Percentiles rank a stretch among this genome's conserved stretches.
phyloP scores from a whole-genome alignment of 1,140 invertebrate genomes.

The Ditylenchus dipsaci region DNA sequence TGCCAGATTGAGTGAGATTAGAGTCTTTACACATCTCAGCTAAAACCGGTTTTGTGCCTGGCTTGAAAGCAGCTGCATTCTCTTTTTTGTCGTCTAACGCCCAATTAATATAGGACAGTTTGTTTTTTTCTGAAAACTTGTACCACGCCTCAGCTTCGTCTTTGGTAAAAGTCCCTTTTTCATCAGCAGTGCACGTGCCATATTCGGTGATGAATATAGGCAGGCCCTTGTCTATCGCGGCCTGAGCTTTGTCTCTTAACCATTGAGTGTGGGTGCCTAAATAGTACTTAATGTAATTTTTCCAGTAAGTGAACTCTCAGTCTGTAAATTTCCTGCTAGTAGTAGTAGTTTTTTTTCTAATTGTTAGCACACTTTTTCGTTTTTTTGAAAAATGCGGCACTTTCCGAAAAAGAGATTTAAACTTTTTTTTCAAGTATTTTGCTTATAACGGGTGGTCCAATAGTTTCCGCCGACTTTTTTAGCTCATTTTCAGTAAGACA shows the following conservation, averaged over 20 bases:
- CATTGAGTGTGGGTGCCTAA: constrained; percentile 1
- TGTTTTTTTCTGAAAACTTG: constrained; percentile 10
- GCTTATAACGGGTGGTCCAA: too few species aligned
- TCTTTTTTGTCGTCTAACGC: constrained; percentile 12
- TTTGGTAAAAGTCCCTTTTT: constrained; percentile 1
- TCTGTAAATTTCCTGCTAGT: too few species aligned
- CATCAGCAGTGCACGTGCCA: constrained; percentile 8
- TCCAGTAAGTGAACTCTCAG: too few species aligned
- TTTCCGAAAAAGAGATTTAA: too few species aligned
- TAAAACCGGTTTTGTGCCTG: neutral
- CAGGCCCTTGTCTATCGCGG: constrained; percentile 6
- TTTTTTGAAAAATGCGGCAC: too few species aligned
- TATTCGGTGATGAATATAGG: constrained; percentile 26
- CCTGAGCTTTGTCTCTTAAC: constrained; percentile 1
- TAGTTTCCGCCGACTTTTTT: too few species aligned
- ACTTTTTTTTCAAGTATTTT: too few species aligned
- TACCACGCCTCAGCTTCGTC: constrained; percentile 6
- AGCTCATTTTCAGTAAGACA: too few species aligned
- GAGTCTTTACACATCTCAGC: neutral
- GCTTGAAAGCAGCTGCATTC: constrained; percentile 1
- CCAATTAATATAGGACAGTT: constrained; percentile 21
- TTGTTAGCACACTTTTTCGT: too few species aligned
- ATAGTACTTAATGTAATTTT: too few species aligned
- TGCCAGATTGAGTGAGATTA: constrained; percentile 11
- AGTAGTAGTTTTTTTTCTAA: too few species aligned